phyloP scores from a whole-genome alignment of 2,888 invertebrate species.

The Eupithecia vulgata region DNA sequence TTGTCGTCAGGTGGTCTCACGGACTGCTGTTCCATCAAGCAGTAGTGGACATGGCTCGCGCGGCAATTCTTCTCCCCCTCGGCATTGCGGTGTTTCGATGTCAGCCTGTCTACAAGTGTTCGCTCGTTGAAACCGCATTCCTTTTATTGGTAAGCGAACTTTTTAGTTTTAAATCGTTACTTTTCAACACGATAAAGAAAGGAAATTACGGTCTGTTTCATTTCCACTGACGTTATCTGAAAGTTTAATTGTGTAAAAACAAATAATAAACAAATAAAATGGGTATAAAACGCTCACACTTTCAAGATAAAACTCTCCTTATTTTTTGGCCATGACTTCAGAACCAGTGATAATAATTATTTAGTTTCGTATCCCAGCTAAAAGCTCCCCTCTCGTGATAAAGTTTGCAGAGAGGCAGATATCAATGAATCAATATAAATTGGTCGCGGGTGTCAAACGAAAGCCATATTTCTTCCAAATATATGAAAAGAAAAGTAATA shows the following conservation, averaged over 20 bases:
- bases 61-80: slow-evolving; percentile 90
- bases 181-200: not conserved
- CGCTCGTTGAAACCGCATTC: slow-evolving; percentile 94
- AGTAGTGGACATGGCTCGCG: slow-evolving; percentile 91
- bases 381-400: slow-evolving; percentile 11
- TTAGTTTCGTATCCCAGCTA: slow-evolving; percentile 15
- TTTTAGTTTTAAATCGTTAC: not conserved
- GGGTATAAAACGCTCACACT: not conserved
- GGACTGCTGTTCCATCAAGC: slow-evolving; percentile 93
- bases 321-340: slow-evolving; percentile 10
- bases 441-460: slow-evolving; percentile 4
- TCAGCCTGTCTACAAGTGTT: slow-evolving; percentile 93
- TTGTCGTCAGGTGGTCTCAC: slow-evolving; percentile 90
- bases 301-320: slow-evolving; percentile 1
- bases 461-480: slow-evolving; percentile 18
- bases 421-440: slow-evolving; percentile 27
- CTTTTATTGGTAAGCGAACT: slow-evolving; percentile 86
- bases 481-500: slow-evolving; percentile 23
- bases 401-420: slow-evolving; percentile 17
- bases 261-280: not conserved
- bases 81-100: slow-evolving; percentile 92
- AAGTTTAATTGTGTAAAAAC: not conserved
- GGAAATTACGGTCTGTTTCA: not conserved
- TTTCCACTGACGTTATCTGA: not conserved
- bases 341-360: slow-evolving; percentile 8